Conservation (phyloP, 1,140 invertebrate species). For the Drosophila persimilis region DNA sequence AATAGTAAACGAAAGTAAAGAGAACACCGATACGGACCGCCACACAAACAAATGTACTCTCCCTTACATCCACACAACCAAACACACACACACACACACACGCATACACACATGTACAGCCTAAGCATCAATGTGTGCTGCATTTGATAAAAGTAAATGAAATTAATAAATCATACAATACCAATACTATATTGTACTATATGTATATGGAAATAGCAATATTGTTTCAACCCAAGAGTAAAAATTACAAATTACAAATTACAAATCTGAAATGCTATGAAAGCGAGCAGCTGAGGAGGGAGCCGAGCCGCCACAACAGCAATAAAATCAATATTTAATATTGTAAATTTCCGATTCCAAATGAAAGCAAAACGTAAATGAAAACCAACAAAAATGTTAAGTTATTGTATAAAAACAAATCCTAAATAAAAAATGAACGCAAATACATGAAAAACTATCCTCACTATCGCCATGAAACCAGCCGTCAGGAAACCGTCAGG, state of each 20-base stretch:
- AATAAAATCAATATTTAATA: constrained; percentile 80
- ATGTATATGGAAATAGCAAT: constrained; percentile 43
- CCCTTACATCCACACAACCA: constrained; percentile 4
- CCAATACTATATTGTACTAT: constrained; percentile 27
- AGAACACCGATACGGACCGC: constrained; percentile 68
- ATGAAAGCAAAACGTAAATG: constrained; percentile 56
- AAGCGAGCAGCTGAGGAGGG: constrained; percentile 14
- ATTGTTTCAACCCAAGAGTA: constrained; percentile 41
- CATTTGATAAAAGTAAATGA: constrained; percentile 72
- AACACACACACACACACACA: constrained; percentile 11
- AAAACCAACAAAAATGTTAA: constrained; percentile 69
- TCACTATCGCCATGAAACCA: no score
- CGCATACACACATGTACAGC: constrained; percentile 47
- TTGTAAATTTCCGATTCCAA: constrained; percentile 81
- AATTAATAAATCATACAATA: constrained; percentile 34
- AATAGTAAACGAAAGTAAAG: constrained; percentile 56
- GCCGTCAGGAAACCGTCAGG: no score
- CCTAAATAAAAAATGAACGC: constrained; percentile 58
- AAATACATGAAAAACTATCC: constrained; percentile 5
- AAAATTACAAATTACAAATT: constrained; percentile 20
- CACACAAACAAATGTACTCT: constrained; percentile 21
- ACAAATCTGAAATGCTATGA: constrained; percentile 46
- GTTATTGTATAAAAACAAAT: constrained; percentile 78
- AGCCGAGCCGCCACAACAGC: constrained; percentile 41
- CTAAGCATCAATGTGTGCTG: constrained; percentile 74